Percentiles rank a stretch among this genome's conserved stretches.
Conservation (phyloP, 2,888 invertebrate genomes). For the Desoria tigrina region DNA sequence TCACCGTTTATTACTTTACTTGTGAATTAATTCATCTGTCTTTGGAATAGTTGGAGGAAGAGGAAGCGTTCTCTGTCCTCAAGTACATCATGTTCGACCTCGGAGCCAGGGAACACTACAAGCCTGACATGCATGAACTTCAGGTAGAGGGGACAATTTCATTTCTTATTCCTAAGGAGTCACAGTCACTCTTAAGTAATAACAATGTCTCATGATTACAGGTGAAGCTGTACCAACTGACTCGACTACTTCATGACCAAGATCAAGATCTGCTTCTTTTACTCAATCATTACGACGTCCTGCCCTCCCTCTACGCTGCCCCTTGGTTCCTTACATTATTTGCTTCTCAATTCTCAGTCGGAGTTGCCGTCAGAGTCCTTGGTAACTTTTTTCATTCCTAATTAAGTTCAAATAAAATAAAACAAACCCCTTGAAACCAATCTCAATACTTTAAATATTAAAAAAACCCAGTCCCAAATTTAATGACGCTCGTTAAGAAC, state of each 20-base stretch:
- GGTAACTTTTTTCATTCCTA: slow-evolving; percentile 64
- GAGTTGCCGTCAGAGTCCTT: slow-evolving; percentile 90
- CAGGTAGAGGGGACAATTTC: too few relatives aligned
- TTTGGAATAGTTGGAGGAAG: slow-evolving; percentile 78
- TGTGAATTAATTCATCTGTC: neutral
- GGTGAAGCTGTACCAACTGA: slow-evolving; percentile 85
- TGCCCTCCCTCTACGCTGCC: slow-evolving; percentile 91
- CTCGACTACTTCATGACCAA: slow-evolving; percentile 84
- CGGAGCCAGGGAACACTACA: slow-evolving; percentile 82
- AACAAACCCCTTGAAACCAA: too few relatives aligned
- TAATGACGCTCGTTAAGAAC: too few relatives aligned
- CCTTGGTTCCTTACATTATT: slow-evolving; percentile 96
- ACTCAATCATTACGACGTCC: slow-evolving; percentile 74
- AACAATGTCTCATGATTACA: slow-evolving; percentile 52
- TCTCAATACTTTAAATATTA: too few relatives aligned
- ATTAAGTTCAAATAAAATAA: too few relatives aligned
- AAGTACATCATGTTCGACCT: slow-evolving; percentile 89
- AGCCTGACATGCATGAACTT: slow-evolving; percentile 91
- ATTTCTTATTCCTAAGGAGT: slow-evolving; percentile 12
- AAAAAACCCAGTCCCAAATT: too few relatives aligned
- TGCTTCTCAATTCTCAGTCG: slow-evolving; percentile 93
- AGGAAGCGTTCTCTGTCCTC: slow-evolving; percentile 81
- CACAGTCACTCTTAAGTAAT: neutral
- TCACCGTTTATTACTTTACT: neutral
- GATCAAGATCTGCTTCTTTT: slow-evolving; percentile 84